Evolutionary conservation across 2,797 vertebrate species (phyloP).

Genomic region (Melopsittacus undulatus): DNA sequence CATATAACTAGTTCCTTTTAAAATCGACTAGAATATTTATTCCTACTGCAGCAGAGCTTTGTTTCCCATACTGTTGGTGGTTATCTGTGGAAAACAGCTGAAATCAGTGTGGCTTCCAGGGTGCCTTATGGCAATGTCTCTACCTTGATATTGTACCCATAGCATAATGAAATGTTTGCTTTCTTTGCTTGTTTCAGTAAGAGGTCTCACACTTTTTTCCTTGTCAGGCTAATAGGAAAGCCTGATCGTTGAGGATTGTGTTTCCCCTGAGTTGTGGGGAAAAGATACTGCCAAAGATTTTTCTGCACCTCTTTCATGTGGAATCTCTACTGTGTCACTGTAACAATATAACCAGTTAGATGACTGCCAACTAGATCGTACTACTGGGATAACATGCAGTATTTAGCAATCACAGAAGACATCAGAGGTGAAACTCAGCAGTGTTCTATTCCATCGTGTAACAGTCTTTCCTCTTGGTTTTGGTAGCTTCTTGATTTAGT

Average conservation of each 20-base stretch:
- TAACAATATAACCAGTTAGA: not conserved
- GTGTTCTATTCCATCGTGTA: not conserved
- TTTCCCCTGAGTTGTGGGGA: not conserved
- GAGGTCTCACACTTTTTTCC: not conserved
- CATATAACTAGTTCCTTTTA: not conserved
- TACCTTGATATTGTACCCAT: not conserved
- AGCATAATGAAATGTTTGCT: not conserved
- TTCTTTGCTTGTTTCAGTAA: not conserved
- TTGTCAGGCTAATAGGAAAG: not conserved
- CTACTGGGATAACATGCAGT: not conserved
- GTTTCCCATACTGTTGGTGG: not conserved
- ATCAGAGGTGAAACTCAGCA: not conserved
- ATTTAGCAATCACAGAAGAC: not conserved
- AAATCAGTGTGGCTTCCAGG: not conserved
- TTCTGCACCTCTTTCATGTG: not conserved
- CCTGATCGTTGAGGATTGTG: not conserved
- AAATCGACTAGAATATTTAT: not conserved
- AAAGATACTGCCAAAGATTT: not conserved
- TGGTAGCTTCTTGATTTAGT: not conserved
- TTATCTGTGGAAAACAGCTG: not conserved
- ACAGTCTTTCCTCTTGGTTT: not conserved
- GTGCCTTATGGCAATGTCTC: not conserved
- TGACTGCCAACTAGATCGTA: not conserved
- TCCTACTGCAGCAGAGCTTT: not conserved
- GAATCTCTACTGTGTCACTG: not conserved